Percentiles rank a stretch among this genome's conserved stretches.
Evolutionary conservation across 2,797 vertebrate genomes (phyloP).

Genomic region (Rhinatrema bivittatum): DNA sequence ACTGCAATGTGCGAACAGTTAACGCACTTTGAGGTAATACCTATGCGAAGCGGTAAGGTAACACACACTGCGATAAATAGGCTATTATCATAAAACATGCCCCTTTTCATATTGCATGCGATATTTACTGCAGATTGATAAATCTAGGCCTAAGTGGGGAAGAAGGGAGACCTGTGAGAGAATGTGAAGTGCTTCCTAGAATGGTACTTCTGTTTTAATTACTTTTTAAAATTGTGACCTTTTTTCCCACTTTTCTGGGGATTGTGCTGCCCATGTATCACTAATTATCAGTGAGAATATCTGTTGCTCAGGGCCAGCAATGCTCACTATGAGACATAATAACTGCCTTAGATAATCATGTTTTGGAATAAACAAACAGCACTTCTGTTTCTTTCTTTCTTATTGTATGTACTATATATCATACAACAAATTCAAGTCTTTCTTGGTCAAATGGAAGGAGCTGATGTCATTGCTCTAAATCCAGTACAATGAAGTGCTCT

Average conservation of each 20-base stretch:
- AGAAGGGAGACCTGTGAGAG: no score
- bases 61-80: no score
- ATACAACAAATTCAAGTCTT: not conserved
- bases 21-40: no score
- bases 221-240: no score
- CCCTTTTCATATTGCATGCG: no score
- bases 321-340: not conserved
- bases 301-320: not conserved
- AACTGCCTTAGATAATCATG: slow-evolving; percentile 4
- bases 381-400: not conserved
- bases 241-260: slow-evolving; percentile 9
- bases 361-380: not conserved
- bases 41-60: no score
- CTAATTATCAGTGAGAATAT: slow-evolving; percentile 1
- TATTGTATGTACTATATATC: slow-evolving; percentile 13
- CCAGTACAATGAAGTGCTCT: slow-evolving; percentile 44
- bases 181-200: no score
- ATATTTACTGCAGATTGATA: no score
- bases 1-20: no score
- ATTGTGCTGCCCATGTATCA: slow-evolving; percentile 9
- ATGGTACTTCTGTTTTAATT: no score
- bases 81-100: no score
- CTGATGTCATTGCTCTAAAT: slow-evolving; percentile 56
- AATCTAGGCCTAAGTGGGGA: no score
- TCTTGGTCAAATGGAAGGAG: slow-evolving; percentile 48